A percentile compares a stretch with the other conserved stretches of the same genome.
These are phyloP conservation scores for Porites divaricata DNA, from an alignment of 92 coral and sea anemone species.

Conservation along the genomic window DNA sequence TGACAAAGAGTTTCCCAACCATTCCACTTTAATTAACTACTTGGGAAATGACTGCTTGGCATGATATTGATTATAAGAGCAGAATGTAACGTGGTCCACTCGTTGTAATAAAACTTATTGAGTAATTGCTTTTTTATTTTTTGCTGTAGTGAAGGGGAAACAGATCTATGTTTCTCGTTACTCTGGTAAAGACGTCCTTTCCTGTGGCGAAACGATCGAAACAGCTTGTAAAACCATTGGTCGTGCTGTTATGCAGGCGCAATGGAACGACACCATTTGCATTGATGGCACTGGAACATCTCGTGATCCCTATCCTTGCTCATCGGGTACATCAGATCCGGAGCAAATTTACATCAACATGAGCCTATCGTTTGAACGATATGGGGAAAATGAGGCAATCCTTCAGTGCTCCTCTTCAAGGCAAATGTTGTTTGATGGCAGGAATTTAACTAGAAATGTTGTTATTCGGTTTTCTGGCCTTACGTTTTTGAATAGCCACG, in stretches of 20 bases:
- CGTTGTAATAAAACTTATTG: too few relatives aligned
- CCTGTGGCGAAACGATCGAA: constrained; percentile 17
- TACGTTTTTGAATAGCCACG: neutral
- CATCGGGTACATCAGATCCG: constrained; percentile 8
- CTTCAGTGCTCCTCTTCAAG: neutral
- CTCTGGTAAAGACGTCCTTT: constrained; percentile 11
- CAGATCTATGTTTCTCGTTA: constrained; percentile 29
- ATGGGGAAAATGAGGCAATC: constrained; percentile 1
- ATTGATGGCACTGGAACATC: constrained; percentile 40
- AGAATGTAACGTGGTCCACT: too few relatives aligned
- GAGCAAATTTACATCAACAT: constrained; percentile 18
- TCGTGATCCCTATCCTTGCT: constrained; percentile 42
- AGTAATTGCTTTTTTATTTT: neutral
- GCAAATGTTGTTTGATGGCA: constrained; percentile 19
- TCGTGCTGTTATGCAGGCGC: constrained; percentile 29
- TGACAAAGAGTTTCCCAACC: too few relatives aligned
- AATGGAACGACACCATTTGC: constrained; percentile 32
- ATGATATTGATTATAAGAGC: too few relatives aligned
- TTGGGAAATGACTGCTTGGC: too few relatives aligned
- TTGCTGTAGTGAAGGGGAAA: neutral
- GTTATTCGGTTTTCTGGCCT: neutral
- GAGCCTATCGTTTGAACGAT: constrained; percentile 8
- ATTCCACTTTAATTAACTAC: too few relatives aligned
- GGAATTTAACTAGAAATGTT: neutral
- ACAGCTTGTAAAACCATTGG: constrained; percentile 19